Base-by-base conservation (phyloP, 1,140 invertebrate genomes). In the Laupala kohalensis region DNA sequence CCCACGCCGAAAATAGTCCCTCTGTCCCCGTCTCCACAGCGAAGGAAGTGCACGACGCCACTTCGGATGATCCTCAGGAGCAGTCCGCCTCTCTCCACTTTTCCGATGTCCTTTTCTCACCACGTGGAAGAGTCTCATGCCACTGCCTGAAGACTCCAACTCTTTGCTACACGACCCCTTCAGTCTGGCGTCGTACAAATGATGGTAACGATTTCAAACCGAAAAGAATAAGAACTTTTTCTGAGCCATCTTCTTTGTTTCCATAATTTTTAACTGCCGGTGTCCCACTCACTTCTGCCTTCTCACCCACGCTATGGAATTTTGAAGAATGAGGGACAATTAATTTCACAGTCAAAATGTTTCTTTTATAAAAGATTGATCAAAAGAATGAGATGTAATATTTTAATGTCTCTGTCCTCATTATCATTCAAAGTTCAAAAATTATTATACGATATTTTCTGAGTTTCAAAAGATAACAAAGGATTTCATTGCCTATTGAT, bases 241-340 rank as follows among this genome's bases (percentile, higher is more conserved):
- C 37, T 53, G 37, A 13, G 37, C 37, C 37, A 53, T 53, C 37
- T 53, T 53, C 37, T 53, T 53, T 19, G 37, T 53, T 53, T 53
- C 37, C 37, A 53, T 53, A 53, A 53, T 53, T 53, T 53, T 53
- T 53, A 53, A 53, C 37, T 53, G 37, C 37, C 37, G 37, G 37
- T 53, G 37, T 53, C 37, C 37, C 37, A 19, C 37, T 53, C 37
- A 53, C 37, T 53, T 19, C 4, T 9, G 37, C 37, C 37, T 53
- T 53, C 30, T 37, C 15, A 37, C 30, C 25, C 64, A 24, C 23
- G 23, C 64, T n/a, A 13, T n/a, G 23, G 64, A 66, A 66, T 25
- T 66, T 25, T 66, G 26, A 66, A 66, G 64, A 66, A 66, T 66
- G 64, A 27, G 26, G 23, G 23, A 66, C 64, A 27, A 66, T 66